Evolutionary conservation across 2,888 invertebrate species (phyloP).

Genomic region (Pseudococcus jackbeardsleyi): DNA sequence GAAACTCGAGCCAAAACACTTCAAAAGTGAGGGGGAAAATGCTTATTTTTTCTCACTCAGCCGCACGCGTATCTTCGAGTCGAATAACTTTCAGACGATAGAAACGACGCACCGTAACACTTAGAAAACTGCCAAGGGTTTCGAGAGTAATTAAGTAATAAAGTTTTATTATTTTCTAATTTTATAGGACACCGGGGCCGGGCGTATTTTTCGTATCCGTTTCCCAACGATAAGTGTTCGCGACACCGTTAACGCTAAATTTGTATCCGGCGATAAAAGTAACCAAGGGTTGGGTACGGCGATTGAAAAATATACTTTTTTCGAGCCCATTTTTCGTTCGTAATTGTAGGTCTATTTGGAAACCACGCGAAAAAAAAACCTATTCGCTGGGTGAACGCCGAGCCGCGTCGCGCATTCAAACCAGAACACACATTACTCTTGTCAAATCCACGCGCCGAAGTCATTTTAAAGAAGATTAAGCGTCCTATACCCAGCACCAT

Average conservation of each 20-base stretch:
- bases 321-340: background rate
- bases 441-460: conserved; percentile 34
- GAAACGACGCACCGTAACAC: background rate
- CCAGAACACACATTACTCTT: background rate
- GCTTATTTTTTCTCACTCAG: background rate
- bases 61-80: background rate
- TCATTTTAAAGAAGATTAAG: conserved; percentile 13
- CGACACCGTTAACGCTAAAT: background rate
- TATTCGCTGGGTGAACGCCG: background rate
- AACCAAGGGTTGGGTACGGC: background rate
- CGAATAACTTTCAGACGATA: background rate
- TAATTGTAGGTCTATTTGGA: background rate
- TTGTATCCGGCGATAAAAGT: conserved; percentile 12
- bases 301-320: conserved; percentile 29
- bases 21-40: background rate
- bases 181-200: background rate
- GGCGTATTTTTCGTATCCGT: background rate
- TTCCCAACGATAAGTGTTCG: conserved; percentile 18
- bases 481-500: background rate
- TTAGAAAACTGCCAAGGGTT: background rate
- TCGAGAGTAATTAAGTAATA: conserved; percentile 28
- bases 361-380: background rate
- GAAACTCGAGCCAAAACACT: background rate
- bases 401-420: background rate
- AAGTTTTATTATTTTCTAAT: conserved; percentile 46